phyloP scores from a whole-genome alignment of 2,113 vertebrate genomes.

The Forbesichthys papilliferus region DNA sequence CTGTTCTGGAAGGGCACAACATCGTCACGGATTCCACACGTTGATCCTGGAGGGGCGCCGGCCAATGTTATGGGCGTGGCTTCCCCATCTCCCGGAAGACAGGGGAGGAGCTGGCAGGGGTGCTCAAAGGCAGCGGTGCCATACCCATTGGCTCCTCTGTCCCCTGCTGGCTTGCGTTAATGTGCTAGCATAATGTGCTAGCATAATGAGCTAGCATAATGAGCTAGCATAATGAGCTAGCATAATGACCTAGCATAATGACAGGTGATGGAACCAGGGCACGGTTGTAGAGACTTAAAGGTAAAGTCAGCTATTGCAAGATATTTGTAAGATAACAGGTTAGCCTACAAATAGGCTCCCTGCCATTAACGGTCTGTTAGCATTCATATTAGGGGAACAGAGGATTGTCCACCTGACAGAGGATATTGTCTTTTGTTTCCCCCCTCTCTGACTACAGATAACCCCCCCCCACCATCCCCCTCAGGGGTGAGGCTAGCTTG shows the following conservation, averaged over 20 bases:
- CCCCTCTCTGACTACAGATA: neutral
- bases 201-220: neutral
- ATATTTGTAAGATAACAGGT: too few species aligned
- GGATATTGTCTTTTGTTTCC: too few species aligned
- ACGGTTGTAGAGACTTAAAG: too few species aligned
- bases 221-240: neutral
- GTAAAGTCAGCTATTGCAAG: too few species aligned
- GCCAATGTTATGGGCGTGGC: slow-evolving; percentile 22
- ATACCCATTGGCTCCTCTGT: neutral
- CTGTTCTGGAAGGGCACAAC: neutral
- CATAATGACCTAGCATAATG: neutral
- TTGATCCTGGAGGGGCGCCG: slow-evolving; percentile 27
- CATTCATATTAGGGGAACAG: neutral
- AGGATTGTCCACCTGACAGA: too few species aligned
- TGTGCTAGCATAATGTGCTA: neutral
- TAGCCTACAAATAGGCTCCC: too few species aligned
- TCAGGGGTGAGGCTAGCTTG: neutral
- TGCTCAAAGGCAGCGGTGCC: neutral
- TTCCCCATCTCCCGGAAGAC: neutral
- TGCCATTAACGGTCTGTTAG: too few species aligned
- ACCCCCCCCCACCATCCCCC: neutral
- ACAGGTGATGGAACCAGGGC: too few species aligned
- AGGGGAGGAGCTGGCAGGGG: neutral
- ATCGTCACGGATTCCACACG: slow-evolving; percentile 56
- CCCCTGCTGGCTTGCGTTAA: neutral